Percentiles rank a stretch among this genome's conserved stretches.
Evolutionary conservation across 2,888 invertebrate species (phyloP).

Genomic region (Drosophila siamana): DNA sequence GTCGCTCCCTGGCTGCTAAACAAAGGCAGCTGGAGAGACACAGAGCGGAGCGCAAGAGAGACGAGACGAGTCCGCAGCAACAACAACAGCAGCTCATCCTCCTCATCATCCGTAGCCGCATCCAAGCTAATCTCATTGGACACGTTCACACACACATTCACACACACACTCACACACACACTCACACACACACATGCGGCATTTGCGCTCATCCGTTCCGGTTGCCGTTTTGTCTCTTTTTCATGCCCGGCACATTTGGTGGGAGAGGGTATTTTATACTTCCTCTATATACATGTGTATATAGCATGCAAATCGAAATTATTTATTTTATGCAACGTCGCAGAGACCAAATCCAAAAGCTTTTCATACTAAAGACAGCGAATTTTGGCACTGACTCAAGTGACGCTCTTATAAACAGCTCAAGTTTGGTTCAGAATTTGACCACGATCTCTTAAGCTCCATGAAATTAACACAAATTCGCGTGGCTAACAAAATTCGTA

Average conservation of each 20-base stretch:
- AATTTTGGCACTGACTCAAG: too few relatives aligned
- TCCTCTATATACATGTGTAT: too few relatives aligned
- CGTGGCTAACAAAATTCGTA: too few relatives aligned
- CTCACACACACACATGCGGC: slow-evolving; percentile 1
- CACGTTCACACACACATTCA: slow-evolving; percentile 14
- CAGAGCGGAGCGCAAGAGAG: neutral
- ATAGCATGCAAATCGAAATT: too few relatives aligned
- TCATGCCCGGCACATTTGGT: neutral
- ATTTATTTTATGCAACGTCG: too few relatives aligned
- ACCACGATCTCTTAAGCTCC: too few relatives aligned
- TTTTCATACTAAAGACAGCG: too few relatives aligned
- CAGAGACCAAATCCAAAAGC: too few relatives aligned
- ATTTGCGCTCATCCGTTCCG: slow-evolving; percentile 29
- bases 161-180: slow-evolving; percentile 5
- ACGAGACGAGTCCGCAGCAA: slow-evolving; percentile 6
- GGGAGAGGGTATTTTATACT: neutral
- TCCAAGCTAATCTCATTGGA: slow-evolving; percentile 43
- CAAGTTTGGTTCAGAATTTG: too few relatives aligned
- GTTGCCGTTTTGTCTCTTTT: slow-evolving; percentile 30
- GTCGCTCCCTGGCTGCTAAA: slow-evolving; percentile 13
- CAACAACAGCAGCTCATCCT: too few relatives aligned
- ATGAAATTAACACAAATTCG: too few relatives aligned
- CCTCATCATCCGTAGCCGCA: slow-evolving; percentile 49
- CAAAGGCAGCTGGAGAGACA: slow-evolving; percentile 1
- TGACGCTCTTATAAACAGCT: too few relatives aligned